These are phyloP conservation scores for Pyrrhura leucotis DNA, from an alignment of 2,797 vertebrate genomes.

Conservation along the genomic window DNA sequence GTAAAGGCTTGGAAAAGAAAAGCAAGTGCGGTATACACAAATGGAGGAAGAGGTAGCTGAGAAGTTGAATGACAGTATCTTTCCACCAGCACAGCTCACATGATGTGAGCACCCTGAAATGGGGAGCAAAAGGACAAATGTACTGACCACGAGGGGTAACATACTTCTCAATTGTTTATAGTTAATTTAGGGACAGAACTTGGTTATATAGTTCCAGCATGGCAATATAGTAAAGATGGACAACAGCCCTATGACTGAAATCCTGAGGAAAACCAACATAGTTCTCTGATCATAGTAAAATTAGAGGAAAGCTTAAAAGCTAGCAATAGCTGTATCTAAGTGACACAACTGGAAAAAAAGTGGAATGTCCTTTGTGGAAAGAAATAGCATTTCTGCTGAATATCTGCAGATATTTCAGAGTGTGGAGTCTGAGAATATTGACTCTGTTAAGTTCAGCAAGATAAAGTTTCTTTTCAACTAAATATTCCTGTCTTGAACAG, in stretches of 20 bases:
- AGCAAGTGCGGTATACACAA: neutral
- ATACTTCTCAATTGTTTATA: neutral
- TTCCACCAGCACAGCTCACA: neutral
- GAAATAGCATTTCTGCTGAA: neutral
- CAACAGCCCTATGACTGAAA: neutral
- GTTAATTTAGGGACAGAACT: neutral
- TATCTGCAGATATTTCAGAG: neutral
- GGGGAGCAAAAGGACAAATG: neutral
- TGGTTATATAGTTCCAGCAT: neutral
- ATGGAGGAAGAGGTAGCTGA: neutral
- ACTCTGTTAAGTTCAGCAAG: neutral
- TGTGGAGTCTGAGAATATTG: neutral
- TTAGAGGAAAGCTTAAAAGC: neutral
- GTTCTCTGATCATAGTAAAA: neutral
- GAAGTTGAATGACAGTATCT: neutral
- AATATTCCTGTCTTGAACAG: neutral
- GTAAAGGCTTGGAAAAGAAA: neutral
- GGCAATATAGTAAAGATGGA: neutral
- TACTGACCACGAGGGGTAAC: fast-evolving
- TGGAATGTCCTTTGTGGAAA: neutral
- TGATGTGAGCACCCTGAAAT: neutral
- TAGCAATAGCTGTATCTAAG: neutral
- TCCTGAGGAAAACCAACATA: neutral
- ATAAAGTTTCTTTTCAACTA: neutral
- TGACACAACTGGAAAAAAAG: neutral